These are phyloP conservation scores for Hydrozoanthus tunicans DNA, from an alignment of 64 coral and sea anemone genomes.

Conservation along the genomic window DNA sequence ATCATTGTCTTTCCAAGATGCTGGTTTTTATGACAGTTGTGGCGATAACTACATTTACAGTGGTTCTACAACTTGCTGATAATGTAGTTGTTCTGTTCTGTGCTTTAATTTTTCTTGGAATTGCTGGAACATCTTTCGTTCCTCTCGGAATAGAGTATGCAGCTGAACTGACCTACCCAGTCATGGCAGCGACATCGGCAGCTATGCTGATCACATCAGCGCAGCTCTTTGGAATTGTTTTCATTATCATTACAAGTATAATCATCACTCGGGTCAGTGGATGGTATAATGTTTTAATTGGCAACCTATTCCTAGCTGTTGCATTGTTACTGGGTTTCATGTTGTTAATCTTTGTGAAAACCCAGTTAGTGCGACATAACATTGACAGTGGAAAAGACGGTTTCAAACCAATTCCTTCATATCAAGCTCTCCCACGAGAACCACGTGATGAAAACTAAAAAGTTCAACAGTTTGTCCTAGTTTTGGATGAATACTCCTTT, in stretches of 20 bases:
- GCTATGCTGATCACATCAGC: conserved; percentile 57
- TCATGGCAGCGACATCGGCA: conserved; percentile 54
- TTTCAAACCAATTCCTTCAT: neutral
- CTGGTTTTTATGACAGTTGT: conserved; percentile 23
- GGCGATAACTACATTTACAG: conserved; percentile 55
- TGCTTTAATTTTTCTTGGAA: conserved; percentile 50
- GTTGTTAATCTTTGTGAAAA: conserved; percentile 43
- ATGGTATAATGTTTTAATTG: conserved; percentile 45
- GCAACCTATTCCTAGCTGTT: conserved; percentile 40
- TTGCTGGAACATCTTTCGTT: conserved; percentile 63
- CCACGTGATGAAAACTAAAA: neutral
- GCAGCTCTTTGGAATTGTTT: conserved; percentile 67
- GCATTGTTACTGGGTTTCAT: conserved; percentile 53
- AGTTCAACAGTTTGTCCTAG: too few relatives aligned
- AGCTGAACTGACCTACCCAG: conserved; percentile 66
- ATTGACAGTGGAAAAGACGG: conserved; percentile 20
- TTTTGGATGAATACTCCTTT: too few relatives aligned
- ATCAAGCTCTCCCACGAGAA: neutral
- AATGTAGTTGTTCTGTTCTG: conserved; percentile 35
- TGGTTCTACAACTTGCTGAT: conserved; percentile 29
- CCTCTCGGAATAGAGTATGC: conserved; percentile 67
- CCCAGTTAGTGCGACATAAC: conserved; percentile 41
- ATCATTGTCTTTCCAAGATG: conserved; percentile 52
- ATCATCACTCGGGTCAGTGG: conserved; percentile 36
- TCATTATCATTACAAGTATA: conserved; percentile 46